Percentiles rank a stretch among this genome's conserved stretches.
Conservation (phyloP, 1,140 invertebrate species). For the Neuroterus valhalla region DNA sequence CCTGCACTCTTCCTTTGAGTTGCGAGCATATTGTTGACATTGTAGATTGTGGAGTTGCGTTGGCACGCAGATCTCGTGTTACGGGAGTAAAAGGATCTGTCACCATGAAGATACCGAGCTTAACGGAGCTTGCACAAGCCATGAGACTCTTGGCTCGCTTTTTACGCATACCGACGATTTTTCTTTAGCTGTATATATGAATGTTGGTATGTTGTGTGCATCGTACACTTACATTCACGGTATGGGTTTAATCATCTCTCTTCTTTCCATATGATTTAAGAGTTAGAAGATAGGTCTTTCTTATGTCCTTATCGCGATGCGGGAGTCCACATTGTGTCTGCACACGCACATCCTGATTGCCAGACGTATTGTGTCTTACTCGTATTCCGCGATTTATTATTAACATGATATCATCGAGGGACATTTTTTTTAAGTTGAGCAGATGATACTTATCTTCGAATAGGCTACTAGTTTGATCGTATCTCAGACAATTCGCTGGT, state of each 20-base stretch:
- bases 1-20: slow-evolving; percentile 7
- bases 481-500: too few relatives aligned
- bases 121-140: slow-evolving; percentile 28
- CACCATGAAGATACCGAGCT: slow-evolving; percentile 25
- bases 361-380: slow-evolving; percentile 1
- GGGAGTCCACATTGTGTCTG: neutral
- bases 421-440: neutral
- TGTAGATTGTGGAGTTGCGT: slow-evolving; percentile 13
- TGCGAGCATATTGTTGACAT: too few relatives aligned
- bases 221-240: neutral
- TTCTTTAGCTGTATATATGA: too few relatives aligned
- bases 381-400: neutral
- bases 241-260: neutral
- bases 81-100: slow-evolving; percentile 29
- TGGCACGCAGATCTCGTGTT: slow-evolving; percentile 29
- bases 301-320: neutral
- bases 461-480: neutral
- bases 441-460: neutral
- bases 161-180: too few relatives aligned
- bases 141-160: neutral
- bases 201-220: neutral
- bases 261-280: neutral
- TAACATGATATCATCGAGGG: neutral
- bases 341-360: slow-evolving; percentile 2
- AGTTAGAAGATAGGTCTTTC: neutral